A percentile compares a stretch with the other conserved stretches of the same genome.
These are phyloP conservation scores for Mamestra configurata DNA, from an alignment of 1,140 invertebrate genomes.

Conservation along the genomic window DNA sequence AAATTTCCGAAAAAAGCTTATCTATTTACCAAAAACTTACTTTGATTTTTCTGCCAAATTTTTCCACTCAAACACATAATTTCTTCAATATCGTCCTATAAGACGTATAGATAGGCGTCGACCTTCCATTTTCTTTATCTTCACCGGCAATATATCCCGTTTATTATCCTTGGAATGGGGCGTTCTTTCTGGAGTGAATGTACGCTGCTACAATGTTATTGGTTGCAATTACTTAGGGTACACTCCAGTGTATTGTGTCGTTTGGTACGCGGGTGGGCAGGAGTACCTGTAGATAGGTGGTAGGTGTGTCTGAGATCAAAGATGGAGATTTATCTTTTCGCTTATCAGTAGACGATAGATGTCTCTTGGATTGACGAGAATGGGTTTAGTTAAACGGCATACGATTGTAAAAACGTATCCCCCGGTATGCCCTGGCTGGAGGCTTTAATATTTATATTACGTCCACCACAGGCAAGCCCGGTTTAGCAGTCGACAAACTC, in stretches of 20 bases:
- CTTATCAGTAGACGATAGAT: too few relatives aligned
- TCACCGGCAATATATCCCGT: constrained; percentile 17
- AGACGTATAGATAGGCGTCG: constrained; percentile 3
- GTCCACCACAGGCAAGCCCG: too few relatives aligned
- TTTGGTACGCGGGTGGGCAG: not conserved
- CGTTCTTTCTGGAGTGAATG: constrained; percentile 23
- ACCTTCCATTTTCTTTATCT: constrained; percentile 35
- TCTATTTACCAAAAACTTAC: not conserved
- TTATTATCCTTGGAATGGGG: constrained; percentile 33
- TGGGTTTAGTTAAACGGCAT: too few relatives aligned
- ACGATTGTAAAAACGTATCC: too few relatives aligned
- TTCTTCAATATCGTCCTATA: not conserved
- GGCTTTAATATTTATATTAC: too few relatives aligned
- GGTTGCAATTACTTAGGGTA: constrained; percentile 27
- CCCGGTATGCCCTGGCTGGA: too few relatives aligned
- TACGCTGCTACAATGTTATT: constrained; percentile 14
- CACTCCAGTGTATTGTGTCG: constrained; percentile 12
- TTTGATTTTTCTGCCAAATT: not conserved
- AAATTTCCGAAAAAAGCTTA: too few relatives aligned
- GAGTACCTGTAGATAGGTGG: not conserved
- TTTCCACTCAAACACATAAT: not conserved
- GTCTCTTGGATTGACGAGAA: too few relatives aligned
- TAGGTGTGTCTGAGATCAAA: not conserved
- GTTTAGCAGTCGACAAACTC: too few relatives aligned
- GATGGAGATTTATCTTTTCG: not conserved